Percentiles rank a stretch among this genome's conserved stretches.
These are phyloP conservation scores for Bungarus multicinctus DNA, from an alignment of 2,113 vertebrate species.

Conservation along the genomic window DNA sequence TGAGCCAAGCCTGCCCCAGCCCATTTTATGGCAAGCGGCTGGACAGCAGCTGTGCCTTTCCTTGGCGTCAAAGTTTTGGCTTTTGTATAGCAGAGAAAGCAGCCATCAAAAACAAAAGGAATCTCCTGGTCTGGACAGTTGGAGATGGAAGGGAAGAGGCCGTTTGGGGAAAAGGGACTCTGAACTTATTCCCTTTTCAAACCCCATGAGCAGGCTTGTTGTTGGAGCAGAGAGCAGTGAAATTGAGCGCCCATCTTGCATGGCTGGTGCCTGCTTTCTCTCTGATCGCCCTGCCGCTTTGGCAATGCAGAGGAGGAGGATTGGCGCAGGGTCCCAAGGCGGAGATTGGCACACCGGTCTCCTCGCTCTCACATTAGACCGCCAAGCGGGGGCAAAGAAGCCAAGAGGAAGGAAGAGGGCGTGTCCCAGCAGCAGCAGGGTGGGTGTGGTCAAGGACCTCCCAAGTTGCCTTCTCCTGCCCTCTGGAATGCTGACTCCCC, in stretches of 20 bases:
- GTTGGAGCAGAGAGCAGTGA: not conserved
- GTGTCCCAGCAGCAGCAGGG: not conserved
- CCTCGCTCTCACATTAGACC: too few relatives aligned
- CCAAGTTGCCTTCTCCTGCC: not conserved
- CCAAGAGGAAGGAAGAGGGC: not conserved
- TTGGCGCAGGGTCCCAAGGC: not conserved
- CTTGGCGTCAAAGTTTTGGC: not conserved
- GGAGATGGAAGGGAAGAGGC: too few relatives aligned
- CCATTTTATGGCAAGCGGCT: rapidly evolving
- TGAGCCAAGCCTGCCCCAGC: not conserved
- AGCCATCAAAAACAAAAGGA: not conserved
- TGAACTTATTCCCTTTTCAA: not conserved
- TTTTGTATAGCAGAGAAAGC: not conserved
- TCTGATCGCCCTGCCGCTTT: not conserved
- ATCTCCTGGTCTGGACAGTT: not conserved
- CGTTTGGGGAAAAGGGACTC: not conserved
- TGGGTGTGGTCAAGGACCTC: not conserved
- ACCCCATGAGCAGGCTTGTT: not conserved
- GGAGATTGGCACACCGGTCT: not conserved
- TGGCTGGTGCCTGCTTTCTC: not conserved
- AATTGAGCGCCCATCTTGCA: not conserved
- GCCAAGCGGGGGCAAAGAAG: not conserved
- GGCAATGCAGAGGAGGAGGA: too few relatives aligned
- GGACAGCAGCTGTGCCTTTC: not conserved
- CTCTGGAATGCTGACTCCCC: not conserved